These are phyloP conservation scores for Tylochromis polylepis DNA, from an alignment of 2,113 vertebrate genomes.

Conservation along the genomic window DNA sequence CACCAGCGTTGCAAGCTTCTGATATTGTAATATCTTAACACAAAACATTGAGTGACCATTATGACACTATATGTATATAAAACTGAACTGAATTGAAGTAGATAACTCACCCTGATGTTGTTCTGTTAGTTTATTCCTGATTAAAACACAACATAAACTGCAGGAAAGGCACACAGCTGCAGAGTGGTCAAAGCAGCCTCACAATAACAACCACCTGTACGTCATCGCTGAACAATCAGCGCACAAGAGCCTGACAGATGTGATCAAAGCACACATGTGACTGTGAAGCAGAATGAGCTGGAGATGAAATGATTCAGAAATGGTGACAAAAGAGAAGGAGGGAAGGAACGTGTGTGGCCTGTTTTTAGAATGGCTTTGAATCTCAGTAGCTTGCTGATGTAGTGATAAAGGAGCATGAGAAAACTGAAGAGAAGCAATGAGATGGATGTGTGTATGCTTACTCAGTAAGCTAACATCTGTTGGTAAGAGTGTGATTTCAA, in stretches of 20 bases:
- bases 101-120: neutral
- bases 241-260: neutral
- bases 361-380: neutral
- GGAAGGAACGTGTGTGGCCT: neutral
- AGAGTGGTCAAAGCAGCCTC: neutral
- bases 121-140: neutral
- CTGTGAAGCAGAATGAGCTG: neutral
- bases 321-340: neutral
- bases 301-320: neutral
- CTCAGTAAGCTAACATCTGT: constrained; percentile 11
- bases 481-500: constrained; percentile 11
- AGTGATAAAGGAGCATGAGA: neutral
- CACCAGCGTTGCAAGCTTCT: neutral
- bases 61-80: neutral
- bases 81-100: neutral
- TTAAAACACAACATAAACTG: neutral
- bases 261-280: neutral
- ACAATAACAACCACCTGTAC: neutral
- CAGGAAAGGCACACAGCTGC: neutral
- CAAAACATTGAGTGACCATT: neutral
- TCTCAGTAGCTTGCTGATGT: neutral
- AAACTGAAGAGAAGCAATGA: neutral
- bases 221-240: constrained; percentile 13
- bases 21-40: neutral
- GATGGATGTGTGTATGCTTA: neutral